These are phyloP conservation scores for Aethina tumida DNA, from an alignment of 1,140 invertebrate genomes.

Conservation along the genomic window DNA sequence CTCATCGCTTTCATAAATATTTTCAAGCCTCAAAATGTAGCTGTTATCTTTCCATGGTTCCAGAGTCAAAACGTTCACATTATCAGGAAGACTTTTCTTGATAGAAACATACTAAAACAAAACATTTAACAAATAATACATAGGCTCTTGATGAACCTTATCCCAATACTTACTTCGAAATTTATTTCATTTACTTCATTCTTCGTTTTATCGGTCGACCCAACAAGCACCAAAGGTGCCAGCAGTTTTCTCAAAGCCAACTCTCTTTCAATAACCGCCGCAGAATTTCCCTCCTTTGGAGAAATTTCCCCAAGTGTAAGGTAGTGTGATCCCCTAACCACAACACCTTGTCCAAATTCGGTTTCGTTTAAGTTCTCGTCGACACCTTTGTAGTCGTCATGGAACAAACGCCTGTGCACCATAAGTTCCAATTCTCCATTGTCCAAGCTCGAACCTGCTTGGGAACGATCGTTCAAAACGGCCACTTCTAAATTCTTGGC, in stretches of 20 bases:
- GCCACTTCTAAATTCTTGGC: slow-evolving; percentile 41
- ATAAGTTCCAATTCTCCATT: slow-evolving; percentile 68
- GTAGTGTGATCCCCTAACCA: slow-evolving; percentile 58
- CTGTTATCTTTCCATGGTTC: too few species aligned
- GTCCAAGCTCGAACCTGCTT: slow-evolving; percentile 70
- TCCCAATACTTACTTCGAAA: too few species aligned
- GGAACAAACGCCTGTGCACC: slow-evolving; percentile 75
- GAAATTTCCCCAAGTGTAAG: slow-evolving; percentile 29
- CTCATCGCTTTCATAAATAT: too few species aligned
- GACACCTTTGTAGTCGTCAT: slow-evolving; percentile 89
- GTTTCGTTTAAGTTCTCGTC: slow-evolving; percentile 75
- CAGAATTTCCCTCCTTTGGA: slow-evolving; percentile 8
- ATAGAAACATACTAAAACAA: too few species aligned
- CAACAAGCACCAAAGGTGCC: slow-evolving; percentile 22
- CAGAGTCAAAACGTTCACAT: too few species aligned
- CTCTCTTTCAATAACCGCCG: slow-evolving; percentile 13
- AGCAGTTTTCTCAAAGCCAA: slow-evolving; percentile 20
- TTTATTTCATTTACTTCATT: too few species aligned
- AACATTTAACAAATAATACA: too few species aligned
- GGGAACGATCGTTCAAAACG: slow-evolving; percentile 61
- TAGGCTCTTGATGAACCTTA: too few species aligned
- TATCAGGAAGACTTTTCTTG: too few species aligned
- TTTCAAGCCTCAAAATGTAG: too few species aligned
- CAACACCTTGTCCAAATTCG: slow-evolving; percentile 54
- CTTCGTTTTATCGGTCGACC: too few species aligned